phyloP scores from a whole-genome alignment of 2,888 invertebrate genomes.

The Craniophora ligustri region DNA sequence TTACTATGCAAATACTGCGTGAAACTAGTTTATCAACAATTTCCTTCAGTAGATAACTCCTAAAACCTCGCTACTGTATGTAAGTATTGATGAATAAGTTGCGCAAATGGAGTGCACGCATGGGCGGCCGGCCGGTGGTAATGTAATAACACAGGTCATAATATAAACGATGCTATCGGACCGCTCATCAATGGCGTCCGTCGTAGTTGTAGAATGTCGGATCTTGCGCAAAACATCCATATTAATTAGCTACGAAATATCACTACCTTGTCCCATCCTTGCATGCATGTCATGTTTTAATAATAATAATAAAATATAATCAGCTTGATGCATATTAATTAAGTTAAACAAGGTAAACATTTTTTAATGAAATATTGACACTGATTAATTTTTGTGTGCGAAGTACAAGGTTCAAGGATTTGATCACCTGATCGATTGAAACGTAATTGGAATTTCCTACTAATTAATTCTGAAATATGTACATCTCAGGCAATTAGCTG shows the following conservation, averaged over 20 bases:
- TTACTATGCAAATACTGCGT: neutral
- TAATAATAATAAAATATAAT: no score
- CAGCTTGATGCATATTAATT: no score
- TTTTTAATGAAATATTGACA: no score
- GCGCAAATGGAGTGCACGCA: slow-evolving; percentile 55
- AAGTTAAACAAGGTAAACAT: no score
- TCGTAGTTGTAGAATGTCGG: slow-evolving; percentile 41
- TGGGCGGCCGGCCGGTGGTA: slow-evolving; percentile 41
- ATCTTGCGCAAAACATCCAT: slow-evolving; percentile 46
- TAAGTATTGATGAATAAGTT: slow-evolving; percentile 47
- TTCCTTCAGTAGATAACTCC: slow-evolving; percentile 9
- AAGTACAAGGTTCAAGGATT: no score
- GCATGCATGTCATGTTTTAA: slow-evolving; percentile 28
- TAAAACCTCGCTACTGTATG: slow-evolving; percentile 13
- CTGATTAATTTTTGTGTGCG: no score
- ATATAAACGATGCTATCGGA: slow-evolving; percentile 49
- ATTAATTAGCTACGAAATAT: slow-evolving; percentile 14
- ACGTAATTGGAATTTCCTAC: no score
- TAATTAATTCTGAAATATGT: no score
- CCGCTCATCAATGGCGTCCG: slow-evolving; percentile 48
- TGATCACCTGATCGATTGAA: no score
- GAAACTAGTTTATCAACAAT: slow-evolving; percentile 12
- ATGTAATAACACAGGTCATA: slow-evolving; percentile 49
- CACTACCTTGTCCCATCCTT: slow-evolving; percentile 24
- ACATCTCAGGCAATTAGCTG: no score